phyloP scores from a whole-genome alignment of 2,888 invertebrate genomes.

The Linnaemya vulpina region DNA sequence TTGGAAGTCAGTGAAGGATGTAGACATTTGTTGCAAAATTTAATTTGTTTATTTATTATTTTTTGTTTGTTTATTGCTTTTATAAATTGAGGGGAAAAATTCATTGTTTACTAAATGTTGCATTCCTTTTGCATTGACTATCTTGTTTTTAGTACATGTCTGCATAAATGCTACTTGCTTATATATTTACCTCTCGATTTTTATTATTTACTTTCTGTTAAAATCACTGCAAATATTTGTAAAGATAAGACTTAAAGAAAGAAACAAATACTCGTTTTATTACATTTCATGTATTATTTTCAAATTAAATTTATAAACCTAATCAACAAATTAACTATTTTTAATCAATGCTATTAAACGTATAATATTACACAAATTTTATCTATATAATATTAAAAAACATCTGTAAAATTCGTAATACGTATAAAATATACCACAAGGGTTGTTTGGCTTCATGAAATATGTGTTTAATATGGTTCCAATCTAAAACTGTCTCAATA shows the following conservation, averaged over 20 bases:
- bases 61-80: not conserved
- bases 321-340: not conserved
- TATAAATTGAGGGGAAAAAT: not conserved
- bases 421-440: no score
- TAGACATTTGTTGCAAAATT: not conserved
- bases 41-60: not conserved
- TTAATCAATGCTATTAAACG: not conserved
- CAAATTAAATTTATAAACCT: constrained; percentile 46
- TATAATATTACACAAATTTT: not conserved
- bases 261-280: constrained; percentile 10
- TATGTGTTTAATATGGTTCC: no score
- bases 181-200: not conserved
- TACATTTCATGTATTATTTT: constrained; percentile 52
- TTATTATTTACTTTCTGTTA: not conserved
- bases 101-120: not conserved
- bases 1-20: constrained; percentile 6
- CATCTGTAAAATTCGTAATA: no score
- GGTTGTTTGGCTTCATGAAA: no score
- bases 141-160: not conserved
- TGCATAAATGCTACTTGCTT: not conserved
- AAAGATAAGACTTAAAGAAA: constrained; percentile 1
- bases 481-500: no score
- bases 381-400: no score
- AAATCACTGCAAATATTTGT: not conserved
- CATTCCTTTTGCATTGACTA: not conserved